Conservation (phyloP, 2,113 vertebrate species). For the Ursus arctos region DNA sequence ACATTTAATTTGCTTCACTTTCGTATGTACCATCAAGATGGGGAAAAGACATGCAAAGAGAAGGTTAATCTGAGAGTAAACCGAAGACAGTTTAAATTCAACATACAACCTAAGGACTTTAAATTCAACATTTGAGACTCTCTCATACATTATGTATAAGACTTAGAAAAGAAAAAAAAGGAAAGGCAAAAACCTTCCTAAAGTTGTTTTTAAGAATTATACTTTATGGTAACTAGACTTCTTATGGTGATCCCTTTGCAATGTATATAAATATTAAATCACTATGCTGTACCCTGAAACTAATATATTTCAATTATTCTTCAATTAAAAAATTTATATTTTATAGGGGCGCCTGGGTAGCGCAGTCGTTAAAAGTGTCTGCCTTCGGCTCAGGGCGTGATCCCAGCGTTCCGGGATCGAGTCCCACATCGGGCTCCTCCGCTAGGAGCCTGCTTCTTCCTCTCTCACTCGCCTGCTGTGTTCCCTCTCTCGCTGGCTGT, state of each 20-base stretch:
- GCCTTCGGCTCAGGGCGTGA: no score
- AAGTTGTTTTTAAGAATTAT: constrained; percentile 45
- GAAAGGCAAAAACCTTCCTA: neutral
- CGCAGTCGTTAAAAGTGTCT: no score
- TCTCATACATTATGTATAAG: constrained; percentile 22
- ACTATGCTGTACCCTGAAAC: neutral
- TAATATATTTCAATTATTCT: neutral
- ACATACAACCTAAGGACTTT: constrained; percentile 17
- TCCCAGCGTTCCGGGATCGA: no score
- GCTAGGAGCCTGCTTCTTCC: no score
- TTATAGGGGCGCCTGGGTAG: neutral
- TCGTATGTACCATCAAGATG: neutral
- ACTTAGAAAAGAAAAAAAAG: neutral
- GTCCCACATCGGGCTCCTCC: no score
- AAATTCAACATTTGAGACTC: constrained; percentile 27
- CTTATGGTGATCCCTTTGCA: neutral
- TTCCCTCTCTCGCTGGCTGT: no score
- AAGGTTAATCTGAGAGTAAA: constrained; percentile 14
- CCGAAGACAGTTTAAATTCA: constrained; percentile 54
- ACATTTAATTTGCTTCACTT: constrained; percentile 50
- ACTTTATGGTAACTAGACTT: neutral
- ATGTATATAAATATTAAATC: neutral
- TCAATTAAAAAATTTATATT: neutral
- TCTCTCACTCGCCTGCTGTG: no score
- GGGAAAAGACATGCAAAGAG: neutral